Conservation (phyloP, 2,113 vertebrate genomes). For the Malurus alboscapulatus region DNA sequence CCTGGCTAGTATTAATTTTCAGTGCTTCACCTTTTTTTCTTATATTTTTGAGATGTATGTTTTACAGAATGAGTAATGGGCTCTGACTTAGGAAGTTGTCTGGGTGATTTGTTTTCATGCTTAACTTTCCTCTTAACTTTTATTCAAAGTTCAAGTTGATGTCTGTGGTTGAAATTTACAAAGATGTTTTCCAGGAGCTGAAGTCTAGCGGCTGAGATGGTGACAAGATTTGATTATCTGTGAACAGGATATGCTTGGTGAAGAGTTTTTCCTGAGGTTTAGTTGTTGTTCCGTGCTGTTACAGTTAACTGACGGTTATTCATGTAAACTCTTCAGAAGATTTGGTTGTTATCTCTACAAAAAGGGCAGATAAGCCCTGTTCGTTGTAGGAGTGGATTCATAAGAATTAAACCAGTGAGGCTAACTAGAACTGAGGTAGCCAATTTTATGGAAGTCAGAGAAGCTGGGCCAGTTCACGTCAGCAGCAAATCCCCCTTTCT, state of each 20-base stretch:
- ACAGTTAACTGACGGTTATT: background rate
- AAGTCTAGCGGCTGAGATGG: background rate
- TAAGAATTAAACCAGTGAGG: background rate
- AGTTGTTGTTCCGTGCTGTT: background rate
- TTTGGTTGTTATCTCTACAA: background rate
- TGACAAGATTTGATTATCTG: background rate
- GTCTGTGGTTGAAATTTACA: background rate
- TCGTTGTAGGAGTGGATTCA: background rate
- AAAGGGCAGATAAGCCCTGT: background rate
- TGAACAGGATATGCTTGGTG: background rate
- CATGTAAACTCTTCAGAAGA: background rate
- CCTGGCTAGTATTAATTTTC: background rate
- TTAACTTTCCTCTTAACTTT: background rate
- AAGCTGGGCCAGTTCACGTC: background rate
- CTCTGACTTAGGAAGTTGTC: background rate
- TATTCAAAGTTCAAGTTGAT: background rate
- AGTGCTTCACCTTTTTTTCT: background rate
- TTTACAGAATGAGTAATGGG: background rate
- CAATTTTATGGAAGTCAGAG: background rate
- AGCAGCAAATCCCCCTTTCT: background rate
- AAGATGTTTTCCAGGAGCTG: slow-evolving; percentile 17
- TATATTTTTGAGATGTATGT: background rate
- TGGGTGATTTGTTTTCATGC: background rate
- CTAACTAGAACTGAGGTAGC: background rate
- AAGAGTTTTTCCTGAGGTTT: background rate